Conservation (phyloP, 2,113 vertebrate species). For the Pyxicephalus adspersus region DNA sequence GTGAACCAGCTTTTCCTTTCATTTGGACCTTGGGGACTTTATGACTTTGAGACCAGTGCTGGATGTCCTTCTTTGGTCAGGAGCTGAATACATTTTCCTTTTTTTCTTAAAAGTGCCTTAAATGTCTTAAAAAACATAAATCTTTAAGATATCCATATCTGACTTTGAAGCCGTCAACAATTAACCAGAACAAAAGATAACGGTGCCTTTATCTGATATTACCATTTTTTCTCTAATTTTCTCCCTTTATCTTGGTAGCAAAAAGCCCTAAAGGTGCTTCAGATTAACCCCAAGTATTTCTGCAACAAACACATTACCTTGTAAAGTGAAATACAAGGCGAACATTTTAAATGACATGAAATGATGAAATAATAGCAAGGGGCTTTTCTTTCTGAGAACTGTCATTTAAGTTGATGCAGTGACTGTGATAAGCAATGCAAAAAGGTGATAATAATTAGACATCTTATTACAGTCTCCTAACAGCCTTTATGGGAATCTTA, state of each 20-base stretch:
- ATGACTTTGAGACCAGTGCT: too few species aligned
- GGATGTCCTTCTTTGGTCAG: too few species aligned
- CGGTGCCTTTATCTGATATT: constrained; percentile 13
- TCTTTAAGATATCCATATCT: background rate
- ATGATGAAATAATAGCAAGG: background rate
- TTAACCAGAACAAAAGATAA: background rate
- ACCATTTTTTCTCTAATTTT: constrained; percentile 5
- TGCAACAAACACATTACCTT: background rate
- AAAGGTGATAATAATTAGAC: background rate
- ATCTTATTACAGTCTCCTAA: background rate
- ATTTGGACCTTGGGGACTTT: too few species aligned
- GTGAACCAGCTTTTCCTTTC: too few species aligned
- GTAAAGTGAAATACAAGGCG: background rate
- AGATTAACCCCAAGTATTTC: constrained; percentile 17
- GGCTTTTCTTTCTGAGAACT: background rate
- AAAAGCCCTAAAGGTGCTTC: background rate
- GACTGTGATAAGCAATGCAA: constrained; percentile 7
- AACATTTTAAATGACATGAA: constrained; percentile 16
- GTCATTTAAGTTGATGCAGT: background rate
- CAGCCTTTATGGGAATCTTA: background rate
- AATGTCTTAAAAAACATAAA: background rate
- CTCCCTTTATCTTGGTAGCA: constrained; percentile 2
- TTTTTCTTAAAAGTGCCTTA: too few species aligned
- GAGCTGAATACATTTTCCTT: too few species aligned
- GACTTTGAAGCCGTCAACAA: background rate